phyloP scores from a whole-genome alignment of 1,140 invertebrate species.

The Leguminivora glycinivorella region DNA sequence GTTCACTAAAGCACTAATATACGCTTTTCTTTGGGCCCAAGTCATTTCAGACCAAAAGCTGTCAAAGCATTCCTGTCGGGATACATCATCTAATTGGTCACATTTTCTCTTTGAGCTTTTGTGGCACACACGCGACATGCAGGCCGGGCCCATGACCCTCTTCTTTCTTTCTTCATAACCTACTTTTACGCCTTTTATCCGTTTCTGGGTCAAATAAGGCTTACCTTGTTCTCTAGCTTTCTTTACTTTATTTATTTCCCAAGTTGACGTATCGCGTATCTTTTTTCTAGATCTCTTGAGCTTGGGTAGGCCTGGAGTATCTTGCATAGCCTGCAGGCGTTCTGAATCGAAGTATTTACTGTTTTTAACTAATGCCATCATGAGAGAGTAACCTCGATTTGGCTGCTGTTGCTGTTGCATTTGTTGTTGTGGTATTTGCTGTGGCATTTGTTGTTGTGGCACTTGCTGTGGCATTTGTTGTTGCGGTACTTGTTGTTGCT shows the following conservation, averaged over 20 bases:
- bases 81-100: background rate
- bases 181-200: conserved; percentile 24
- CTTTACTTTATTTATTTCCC: conserved; percentile 24
- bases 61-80: conserved; percentile 17
- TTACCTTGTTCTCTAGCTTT: conserved; percentile 25
- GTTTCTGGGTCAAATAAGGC: conserved; percentile 27
- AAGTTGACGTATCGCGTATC: background rate
- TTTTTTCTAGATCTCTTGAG: conserved; percentile 14
- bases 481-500: background rate
- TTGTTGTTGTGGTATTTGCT: background rate
- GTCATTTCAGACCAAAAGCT: conserved; percentile 27
- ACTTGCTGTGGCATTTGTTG: background rate
- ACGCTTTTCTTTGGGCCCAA: conserved; percentile 10
- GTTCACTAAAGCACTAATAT: conserved; percentile 18
- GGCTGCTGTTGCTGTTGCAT: background rate
- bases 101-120: conserved; percentile 24
- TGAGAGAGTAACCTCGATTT: conserved; percentile 14
- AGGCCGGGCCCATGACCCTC: conserved; percentile 13
- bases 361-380: conserved; percentile 21
- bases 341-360: conserved; percentile 18
- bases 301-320: conserved; percentile 3
- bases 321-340: background rate
- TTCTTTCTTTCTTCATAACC: conserved; percentile 25
- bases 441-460: background rate
- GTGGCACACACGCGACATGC: conserved; percentile 9